Conservation (phyloP, 2,113 vertebrate genomes). For the Python bivittatus region DNA sequence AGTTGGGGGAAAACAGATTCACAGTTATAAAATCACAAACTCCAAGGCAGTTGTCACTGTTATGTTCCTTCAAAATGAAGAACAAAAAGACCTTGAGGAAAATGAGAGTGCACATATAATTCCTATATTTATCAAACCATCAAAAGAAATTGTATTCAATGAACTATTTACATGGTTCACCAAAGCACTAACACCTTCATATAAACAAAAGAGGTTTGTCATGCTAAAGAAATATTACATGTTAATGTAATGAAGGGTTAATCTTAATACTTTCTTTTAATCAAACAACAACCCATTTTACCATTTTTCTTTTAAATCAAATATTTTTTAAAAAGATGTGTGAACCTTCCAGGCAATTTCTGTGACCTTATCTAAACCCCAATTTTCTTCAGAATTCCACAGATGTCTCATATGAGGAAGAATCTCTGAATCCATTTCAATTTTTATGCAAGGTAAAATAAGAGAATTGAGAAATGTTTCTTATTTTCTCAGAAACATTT, state of each 20-base stretch:
- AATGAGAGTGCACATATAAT: not conserved
- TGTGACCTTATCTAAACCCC: not conserved
- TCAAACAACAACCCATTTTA: not conserved
- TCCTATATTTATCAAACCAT: conserved; percentile 9
- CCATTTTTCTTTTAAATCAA: not conserved
- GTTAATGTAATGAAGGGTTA: not conserved
- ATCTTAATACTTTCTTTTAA: not conserved
- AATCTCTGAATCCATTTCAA: not conserved
- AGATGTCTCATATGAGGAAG: not conserved
- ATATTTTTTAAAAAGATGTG: not conserved
- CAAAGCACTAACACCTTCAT: not conserved
- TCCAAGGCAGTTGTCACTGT: not conserved
- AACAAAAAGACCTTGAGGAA: conserved; percentile 28
- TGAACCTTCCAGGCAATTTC: not conserved
- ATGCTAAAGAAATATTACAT: not conserved
- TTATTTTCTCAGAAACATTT: not conserved
- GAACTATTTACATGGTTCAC: conserved; percentile 11
- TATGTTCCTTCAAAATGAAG: conserved; percentile 23
- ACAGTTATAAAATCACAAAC: conserved; percentile 36
- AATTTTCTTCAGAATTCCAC: not conserved
- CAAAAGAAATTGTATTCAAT: conserved; percentile 24
- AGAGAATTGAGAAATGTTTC: not conserved
- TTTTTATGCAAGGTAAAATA: not conserved
- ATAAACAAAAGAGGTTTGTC: conserved; percentile 21
- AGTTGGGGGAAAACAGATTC: conserved; percentile 42